phyloP scores from a whole-genome alignment of 2,113 vertebrate genomes.

The Sminthopsis crassicaudata region DNA sequence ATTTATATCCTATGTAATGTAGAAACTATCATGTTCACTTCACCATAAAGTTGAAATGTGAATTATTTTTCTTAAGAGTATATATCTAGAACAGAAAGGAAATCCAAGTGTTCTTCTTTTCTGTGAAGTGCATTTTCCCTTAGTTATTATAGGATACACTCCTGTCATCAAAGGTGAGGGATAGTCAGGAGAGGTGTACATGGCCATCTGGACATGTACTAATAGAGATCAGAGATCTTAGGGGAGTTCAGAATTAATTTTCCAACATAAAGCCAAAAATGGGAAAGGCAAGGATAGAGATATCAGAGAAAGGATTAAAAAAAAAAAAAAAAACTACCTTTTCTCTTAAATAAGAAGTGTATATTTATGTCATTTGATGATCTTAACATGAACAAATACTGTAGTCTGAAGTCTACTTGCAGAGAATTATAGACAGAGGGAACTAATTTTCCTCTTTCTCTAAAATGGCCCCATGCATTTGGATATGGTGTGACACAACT shows the following conservation, averaged over 20 bases:
- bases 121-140: neutral
- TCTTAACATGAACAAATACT: neutral
- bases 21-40: neutral
- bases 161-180: neutral
- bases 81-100: neutral
- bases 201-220: neutral
- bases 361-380: neutral
- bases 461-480: neutral
- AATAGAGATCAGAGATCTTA: neutral
- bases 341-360: neutral
- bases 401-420: neutral
- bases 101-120: neutral
- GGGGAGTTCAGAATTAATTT: neutral
- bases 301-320: neutral
- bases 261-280: neutral
- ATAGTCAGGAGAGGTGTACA: neutral
- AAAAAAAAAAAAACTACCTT: neutral
- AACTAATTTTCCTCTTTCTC: neutral
- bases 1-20: neutral
- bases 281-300: neutral
- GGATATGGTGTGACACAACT: neutral
- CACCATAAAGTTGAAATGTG: neutral
- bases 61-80: neutral
- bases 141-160: neutral
- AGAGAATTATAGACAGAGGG: rapidly evolving